Evolutionary conservation across 2,113 vertebrate species (phyloP), one percentile per base, ranked within the genome.

Genomic region (Atractosteus spatula): DNA sequence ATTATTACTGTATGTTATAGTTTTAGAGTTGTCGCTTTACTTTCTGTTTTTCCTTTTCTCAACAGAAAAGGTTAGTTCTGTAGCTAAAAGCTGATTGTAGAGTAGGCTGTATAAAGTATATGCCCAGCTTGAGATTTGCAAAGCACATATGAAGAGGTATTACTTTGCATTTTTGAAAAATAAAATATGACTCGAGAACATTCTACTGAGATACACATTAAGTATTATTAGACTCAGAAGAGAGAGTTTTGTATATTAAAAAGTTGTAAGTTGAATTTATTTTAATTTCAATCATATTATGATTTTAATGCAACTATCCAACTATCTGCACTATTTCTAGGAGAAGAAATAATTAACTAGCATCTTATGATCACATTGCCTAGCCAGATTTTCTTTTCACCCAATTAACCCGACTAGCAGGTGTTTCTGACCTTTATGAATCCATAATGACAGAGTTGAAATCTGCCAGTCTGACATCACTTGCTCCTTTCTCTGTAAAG

Each of bases 401-500:
- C 72, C 45, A 74, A 74, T 74, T 74, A 74, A 74, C 66, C 72
- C n/a, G 12, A 55, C 72, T 62, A 55, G 42, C 55, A 45, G 66
- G 61, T 54, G 44, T 62, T 59, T 56, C n/a, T 17, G 56, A 73
- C 65, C 72, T 68, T 66, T 44, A 45, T 43, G 67, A 74, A 67
- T 45, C 62, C 44, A 62, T 57, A 8, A n/a, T 47, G 29, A 61
- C 43, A 68, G 57, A 4, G 57, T 17, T 16, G 65, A 16, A 3
- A 55, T 29, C 11, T 8, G 66, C 43, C 54, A 57, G 54, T 68
- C 56, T 68, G 66, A 62, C 72, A 62, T 29, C 66, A 8, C 43
- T 16, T 6, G 65, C 14, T 3, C n/a, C 47, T 51, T 51, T 51
- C 5, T 51, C 47, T 7, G 47, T 5, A 51, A 10, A 10, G 5